A percentile compares a stretch with the other conserved stretches of the same genome.
These are phyloP conservation scores for Spodoptera frugiperda DNA, from an alignment of 1,140 invertebrate genomes.

Conservation along the genomic window DNA sequence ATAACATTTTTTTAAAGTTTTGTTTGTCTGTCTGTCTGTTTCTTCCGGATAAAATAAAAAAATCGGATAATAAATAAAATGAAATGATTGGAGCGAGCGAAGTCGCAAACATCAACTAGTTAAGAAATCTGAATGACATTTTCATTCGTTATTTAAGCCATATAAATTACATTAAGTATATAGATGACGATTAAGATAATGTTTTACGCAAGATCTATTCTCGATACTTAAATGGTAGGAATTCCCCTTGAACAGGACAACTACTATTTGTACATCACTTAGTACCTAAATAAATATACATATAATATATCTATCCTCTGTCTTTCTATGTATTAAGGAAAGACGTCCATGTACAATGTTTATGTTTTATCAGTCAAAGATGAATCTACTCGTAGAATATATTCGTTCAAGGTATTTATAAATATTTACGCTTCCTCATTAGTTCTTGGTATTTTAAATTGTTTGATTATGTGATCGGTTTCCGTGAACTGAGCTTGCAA, in stretches of 20 bases:
- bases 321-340: conserved; percentile 9
- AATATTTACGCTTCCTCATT: conserved; percentile 15
- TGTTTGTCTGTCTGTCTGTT: too few relatives aligned
- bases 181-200: not conserved
- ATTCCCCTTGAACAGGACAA: conserved; percentile 10
- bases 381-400: conserved; percentile 18
- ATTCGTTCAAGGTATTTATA: conserved; percentile 5
- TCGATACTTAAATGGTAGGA: not conserved
- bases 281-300: too few relatives aligned
- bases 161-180: not conserved
- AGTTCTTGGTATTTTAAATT: conserved; percentile 10
- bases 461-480: not conserved
- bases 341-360: not conserved
- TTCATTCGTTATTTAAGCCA: not conserved
- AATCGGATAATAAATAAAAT: too few relatives aligned
- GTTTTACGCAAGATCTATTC: not conserved
- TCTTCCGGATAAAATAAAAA: too few relatives aligned
- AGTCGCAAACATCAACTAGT: too few relatives aligned
- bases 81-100: too few relatives aligned
- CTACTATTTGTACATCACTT: not conserved
- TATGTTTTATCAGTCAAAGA: conserved; percentile 9
- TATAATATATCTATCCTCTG: too few relatives aligned
- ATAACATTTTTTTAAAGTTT: too few relatives aligned
- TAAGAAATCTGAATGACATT: not conserved
- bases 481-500: not conserved